phyloP scores from a whole-genome alignment of 2,888 invertebrate species.

The Andrena praecox region DNA sequence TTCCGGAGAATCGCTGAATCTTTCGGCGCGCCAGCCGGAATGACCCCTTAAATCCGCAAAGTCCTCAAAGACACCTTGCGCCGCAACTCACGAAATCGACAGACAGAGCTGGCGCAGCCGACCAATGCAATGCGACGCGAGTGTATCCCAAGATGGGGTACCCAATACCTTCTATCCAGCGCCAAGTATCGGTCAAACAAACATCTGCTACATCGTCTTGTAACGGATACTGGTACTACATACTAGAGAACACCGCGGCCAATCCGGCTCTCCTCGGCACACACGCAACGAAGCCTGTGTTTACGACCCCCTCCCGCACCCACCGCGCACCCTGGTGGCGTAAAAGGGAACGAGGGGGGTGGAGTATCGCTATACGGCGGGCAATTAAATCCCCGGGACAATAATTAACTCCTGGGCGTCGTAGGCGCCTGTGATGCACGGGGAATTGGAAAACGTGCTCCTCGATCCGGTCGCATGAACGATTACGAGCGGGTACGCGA shows the following conservation, averaged over 20 bases:
- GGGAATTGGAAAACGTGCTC: slow-evolving; percentile 79
- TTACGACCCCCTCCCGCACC: slow-evolving; percentile 45
- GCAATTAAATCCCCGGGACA: slow-evolving; percentile 82
- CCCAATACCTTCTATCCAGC: slow-evolving; percentile 34
- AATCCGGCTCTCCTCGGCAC: slow-evolving; percentile 61
- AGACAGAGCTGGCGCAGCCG: neutral
- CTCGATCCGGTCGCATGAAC: slow-evolving; percentile 65
- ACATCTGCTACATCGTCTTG: slow-evolving; percentile 63
- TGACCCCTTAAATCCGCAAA: no score
- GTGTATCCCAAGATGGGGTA: slow-evolving; percentile 36
- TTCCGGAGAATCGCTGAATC: no score
- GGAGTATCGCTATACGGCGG: slow-evolving; percentile 69
- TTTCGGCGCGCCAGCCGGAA: no score
- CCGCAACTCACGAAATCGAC: slow-evolving; percentile 10
- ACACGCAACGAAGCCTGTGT: slow-evolving; percentile 55
- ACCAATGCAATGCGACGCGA: neutral
- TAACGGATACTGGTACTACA: slow-evolving; percentile 69
- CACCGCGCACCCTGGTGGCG: slow-evolving; percentile 6
- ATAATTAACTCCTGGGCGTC: slow-evolving; percentile 79
- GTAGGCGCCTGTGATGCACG: slow-evolving; percentile 77
- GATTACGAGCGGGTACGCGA: slow-evolving; percentile 69
- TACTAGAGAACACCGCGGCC: slow-evolving; percentile 58
- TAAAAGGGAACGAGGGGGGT: slow-evolving; percentile 45
- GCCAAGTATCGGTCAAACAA: slow-evolving; percentile 50
- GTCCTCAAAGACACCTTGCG: neutral